phyloP scores from a whole-genome alignment of 1,140 invertebrate genomes.

The Araneus ventricosus region DNA sequence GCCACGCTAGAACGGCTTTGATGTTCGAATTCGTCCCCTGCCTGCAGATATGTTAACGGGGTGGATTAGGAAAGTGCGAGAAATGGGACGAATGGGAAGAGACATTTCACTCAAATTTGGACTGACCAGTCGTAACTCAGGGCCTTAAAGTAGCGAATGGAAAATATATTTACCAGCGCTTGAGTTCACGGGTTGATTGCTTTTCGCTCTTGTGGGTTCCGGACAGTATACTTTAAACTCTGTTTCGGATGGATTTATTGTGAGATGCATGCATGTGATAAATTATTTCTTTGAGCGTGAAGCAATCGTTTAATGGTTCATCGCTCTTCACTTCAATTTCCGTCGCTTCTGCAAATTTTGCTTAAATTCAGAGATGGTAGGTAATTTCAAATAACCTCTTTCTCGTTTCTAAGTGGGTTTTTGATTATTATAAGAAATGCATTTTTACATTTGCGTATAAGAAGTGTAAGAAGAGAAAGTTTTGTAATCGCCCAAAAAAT shows the following conservation, averaged over 20 bases:
- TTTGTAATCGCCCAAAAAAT: too few relatives aligned
- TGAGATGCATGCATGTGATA: too few relatives aligned
- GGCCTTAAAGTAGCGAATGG: conserved; percentile 23
- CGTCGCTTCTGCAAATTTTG: too few relatives aligned
- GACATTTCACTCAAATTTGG: conserved; percentile 15
- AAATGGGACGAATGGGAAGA: not conserved
- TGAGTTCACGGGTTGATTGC: conserved; percentile 16
- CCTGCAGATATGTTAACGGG: conserved; percentile 22
- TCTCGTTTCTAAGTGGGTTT: too few relatives aligned
- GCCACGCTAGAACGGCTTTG: conserved; percentile 41
- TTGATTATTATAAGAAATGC: too few relatives aligned
- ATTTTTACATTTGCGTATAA: too few relatives aligned
- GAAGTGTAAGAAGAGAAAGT: too few relatives aligned
- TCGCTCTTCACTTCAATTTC: too few relatives aligned
- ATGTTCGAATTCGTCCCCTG: conserved; percentile 34
- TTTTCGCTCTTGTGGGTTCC: not conserved
- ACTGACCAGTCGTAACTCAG: conserved; percentile 30
- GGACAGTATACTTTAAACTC: not conserved
- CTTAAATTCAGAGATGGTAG: too few relatives aligned
- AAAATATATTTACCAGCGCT: conserved; percentile 27
- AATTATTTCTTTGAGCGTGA: too few relatives aligned
- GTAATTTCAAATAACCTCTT: too few relatives aligned
- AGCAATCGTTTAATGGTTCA: too few relatives aligned
- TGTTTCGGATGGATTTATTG: not conserved
- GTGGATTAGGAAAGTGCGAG: conserved; percentile 5